Evolutionary conservation across 2,888 invertebrate genomes (phyloP), one percentile per base, ranked within the genome.

Genomic region (Muscina levida): DNA sequence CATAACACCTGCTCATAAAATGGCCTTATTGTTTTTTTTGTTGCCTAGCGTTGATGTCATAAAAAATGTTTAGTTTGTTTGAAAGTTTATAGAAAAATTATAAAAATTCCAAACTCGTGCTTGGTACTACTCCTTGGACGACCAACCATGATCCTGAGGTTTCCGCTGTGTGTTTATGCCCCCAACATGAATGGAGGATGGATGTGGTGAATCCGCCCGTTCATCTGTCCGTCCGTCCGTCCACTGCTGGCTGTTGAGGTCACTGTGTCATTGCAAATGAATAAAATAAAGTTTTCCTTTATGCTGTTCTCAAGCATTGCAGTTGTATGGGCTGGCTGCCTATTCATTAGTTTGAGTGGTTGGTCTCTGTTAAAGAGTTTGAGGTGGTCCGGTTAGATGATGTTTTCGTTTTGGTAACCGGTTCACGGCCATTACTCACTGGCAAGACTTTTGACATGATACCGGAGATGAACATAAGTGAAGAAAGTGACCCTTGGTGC

Each of bases 401-500:
- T 19, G 39, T 51, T 72, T 62, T n/a, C 13, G 57, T 53, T 59
- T 67, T 15, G 44, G 31, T 44, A 79, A 79, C 74, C 77, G 78
- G 75, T 75, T 75, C 77, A 71, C 67, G 46, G 71, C 51, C 77
- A 83, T 83, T 81, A 79, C 77, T 83, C 83, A 82, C 72, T 81
- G 66, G 51, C 62, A 72, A 68, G 72, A 78, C 77, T 74, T 82
- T 83, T 83, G 81, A 82, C 81, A 82, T 79, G 76, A 79, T 74
- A 71, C 59, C 67, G 51, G 19, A 59, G 57, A 77, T 71, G 48
- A 39, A 46, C 48, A 31, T 31, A 31, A 31, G 48, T 62, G 17
- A 46, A 46, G 66, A 68, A 81, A 70, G 57, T 72, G 79, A 83
- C 82, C 82, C 72, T 57, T 73, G 81, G 68, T 72, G 42, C 26